Conservation (phyloP, 1,140 invertebrate genomes). For the Drosophila oshimai region DNA sequence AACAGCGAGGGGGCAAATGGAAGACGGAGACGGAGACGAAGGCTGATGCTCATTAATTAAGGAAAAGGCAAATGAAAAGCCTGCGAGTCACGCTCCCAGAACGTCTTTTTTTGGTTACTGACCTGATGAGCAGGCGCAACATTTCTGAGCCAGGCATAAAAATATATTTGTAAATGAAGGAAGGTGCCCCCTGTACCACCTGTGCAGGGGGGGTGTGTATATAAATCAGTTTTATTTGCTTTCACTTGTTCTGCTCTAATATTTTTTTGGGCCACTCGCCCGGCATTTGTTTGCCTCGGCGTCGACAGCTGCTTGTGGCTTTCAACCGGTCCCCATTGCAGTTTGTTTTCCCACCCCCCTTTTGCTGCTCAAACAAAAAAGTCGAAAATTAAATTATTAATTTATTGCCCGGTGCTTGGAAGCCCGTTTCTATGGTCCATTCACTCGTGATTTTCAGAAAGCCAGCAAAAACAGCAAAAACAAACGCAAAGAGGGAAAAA, state of each 20-base stretch:
- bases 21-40: slow-evolving; percentile 25
- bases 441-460: slow-evolving; percentile 22
- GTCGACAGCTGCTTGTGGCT: slow-evolving; percentile 61
- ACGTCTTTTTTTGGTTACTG: slow-evolving; percentile 42
- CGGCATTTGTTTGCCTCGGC: slow-evolving; percentile 63
- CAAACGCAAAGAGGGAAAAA: slow-evolving; percentile 15
- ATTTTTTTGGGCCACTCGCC: slow-evolving; percentile 52
- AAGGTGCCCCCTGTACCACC: neutral
- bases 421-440: slow-evolving; percentile 33
- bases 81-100: slow-evolving; percentile 67
- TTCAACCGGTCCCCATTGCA: slow-evolving; percentile 40
- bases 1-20: slow-evolving; percentile 42
- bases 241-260: slow-evolving; percentile 71
- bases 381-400: slow-evolving; percentile 82
- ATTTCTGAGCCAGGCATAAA: slow-evolving; percentile 3
- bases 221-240: slow-evolving; percentile 80
- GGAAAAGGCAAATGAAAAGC: slow-evolving; percentile 79
- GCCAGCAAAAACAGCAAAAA: slow-evolving; percentile 13
- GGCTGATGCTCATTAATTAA: slow-evolving; percentile 75
- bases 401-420: slow-evolving; percentile 65
- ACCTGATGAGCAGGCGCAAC: slow-evolving; percentile 38
- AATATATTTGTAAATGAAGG: neutral
- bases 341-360: slow-evolving; percentile 32
- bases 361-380: slow-evolving; percentile 59
- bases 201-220: slow-evolving; percentile 25